Base-by-base conservation (phyloP, 2,888 invertebrate genomes). In the Stenichneumon culpator region DNA sequence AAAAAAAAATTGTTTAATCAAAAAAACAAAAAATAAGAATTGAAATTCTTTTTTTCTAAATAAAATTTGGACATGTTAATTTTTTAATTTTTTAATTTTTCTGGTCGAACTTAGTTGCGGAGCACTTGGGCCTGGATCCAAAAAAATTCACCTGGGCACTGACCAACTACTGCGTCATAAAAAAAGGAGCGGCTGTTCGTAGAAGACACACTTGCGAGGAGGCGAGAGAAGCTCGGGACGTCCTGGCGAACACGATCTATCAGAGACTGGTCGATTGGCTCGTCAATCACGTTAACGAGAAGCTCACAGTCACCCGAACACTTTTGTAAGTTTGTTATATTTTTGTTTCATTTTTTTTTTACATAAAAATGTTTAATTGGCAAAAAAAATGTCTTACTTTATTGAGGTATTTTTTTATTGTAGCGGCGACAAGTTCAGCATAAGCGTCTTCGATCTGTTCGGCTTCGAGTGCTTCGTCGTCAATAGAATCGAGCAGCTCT, bases 401-500 rank as follows among this genome's bases (percentile, higher is more conserved):
- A 74, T 84, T 83, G 50, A 6, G 85, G 86, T 11, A 28, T 50
- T 36, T 54, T 52, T 78, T 73, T 87, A 75, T 95, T 95, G 81
- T 93, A 98, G 98, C 92, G 98, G 98, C 5, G 97, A 98, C 90
- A 96, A 96, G 91, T 97, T 97, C 91, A 96, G 97, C 67, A 96
- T 99, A 67, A 97, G 97, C 89, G 94, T 99, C 75, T 94, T 98
- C 90, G 99, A 99, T 92, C 96, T 98, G 94, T 98, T 97, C 92
- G 99, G 99, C 0, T 98, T 99, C 92, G 99, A 99, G 95, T 98
- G 98, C 92, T 98, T 97, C 93, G 96, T 96, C 89, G 95, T 96
- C 89, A 99, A 99, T 94, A 96, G 97, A 14, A 95, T 98, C 86
- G 98, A 98, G 89, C 98, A 99, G 93, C 95, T 99, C 9, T 96